Evolutionary conservation across 2,113 vertebrate species (phyloP), one percentile per base, ranked within the genome.

Genomic region (Embiotoca jacksoni): DNA sequence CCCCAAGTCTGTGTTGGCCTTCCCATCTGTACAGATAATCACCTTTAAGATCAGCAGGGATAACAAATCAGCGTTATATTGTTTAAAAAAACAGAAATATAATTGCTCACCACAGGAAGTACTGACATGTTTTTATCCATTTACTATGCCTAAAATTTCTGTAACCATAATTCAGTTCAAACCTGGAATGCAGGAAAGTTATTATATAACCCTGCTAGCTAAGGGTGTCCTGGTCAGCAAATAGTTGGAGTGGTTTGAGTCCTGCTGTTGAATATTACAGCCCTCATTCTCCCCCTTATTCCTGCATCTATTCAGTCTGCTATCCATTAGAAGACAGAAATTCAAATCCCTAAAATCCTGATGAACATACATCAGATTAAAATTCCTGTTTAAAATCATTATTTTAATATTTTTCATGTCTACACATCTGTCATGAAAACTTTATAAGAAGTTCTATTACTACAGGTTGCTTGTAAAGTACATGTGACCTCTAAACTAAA

Each of bases 11-110:
- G 93, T 91, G 88, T 95, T 95, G 49, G 95, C 94, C 82, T 92
- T 94, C 52, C 95, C 94, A 13, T 95, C 94, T 61, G 94, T 95
- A 77, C 94, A 95, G 78, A 95, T 91, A 60, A 95, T 93, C 57
- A 95, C 94, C 95, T 95, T 88, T 1, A 36, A 57, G 37, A 86
- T 80, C 82, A 79, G 81, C n/a, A 81, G 47, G 50, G 11, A 81
- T 50, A 82, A 7, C 47, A 16, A 36, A 76, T 75, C 59, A 71
- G 73, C 3, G 72, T 30, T 53, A 6, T 31, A 52, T 41, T 63
- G 35, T 61, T 47, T 57, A 52, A 31, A 41, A 56, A 72, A 32
- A 59, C 23, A 23, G 23, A 23, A 23, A 23, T 23, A 23, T 23
- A 23, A 23, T 23, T 23, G 23, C 1, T 23, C 23, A 23, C 23